Evolutionary conservation across 2,797 vertebrate genomes (phyloP), one percentile per base, ranked within the genome.

Genomic region (Arctocebus calabarensis): DNA sequence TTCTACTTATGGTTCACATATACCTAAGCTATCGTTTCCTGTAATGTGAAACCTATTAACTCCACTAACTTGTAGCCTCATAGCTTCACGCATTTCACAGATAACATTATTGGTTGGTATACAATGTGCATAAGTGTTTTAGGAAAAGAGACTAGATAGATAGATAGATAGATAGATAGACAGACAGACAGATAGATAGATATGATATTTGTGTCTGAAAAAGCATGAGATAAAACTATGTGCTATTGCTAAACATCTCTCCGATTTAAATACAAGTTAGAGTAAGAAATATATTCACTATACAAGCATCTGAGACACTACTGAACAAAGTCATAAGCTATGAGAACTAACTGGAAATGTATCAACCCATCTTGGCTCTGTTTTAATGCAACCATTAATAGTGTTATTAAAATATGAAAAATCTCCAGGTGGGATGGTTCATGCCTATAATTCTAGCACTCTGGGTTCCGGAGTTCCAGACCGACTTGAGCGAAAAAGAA

Each of bases 401-500:
- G 11, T 20, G 32, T 89, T 4, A 85, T 59, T 94, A 90, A 87
- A 92, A 89, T 74, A 77, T 59, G 27, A 70, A 87, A 82, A 92
- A 70, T 25, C 5, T 0, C 48, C 48, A 52, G 14, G 48, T 52
- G 14, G 14, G 48, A 16, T 52, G 48, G 14, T 14, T 52, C 16
- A 52, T 52, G 48, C 48, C 48, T 52, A 52, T 52, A 52, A 52
- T 52, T 14, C 48, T 52, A 17, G 48, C 48, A 52, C 48, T 52
- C 48, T 52, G 48, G 48, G 48, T 52, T 52, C 48, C 5, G 14
- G 48, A 52, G 14, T 52, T 52, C 48, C 48, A 52, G 48, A 16
- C 4, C 48, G 14, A 14, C 48, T 14, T 52, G 0, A 52, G 48
- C 48, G 16, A 52, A 52, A 52, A 52, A 52, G 48, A 14, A 16